These are phyloP conservation scores for Onthophagus sagittarius DNA, from an alignment of 2,888 invertebrate species.

Conservation along the genomic window DNA sequence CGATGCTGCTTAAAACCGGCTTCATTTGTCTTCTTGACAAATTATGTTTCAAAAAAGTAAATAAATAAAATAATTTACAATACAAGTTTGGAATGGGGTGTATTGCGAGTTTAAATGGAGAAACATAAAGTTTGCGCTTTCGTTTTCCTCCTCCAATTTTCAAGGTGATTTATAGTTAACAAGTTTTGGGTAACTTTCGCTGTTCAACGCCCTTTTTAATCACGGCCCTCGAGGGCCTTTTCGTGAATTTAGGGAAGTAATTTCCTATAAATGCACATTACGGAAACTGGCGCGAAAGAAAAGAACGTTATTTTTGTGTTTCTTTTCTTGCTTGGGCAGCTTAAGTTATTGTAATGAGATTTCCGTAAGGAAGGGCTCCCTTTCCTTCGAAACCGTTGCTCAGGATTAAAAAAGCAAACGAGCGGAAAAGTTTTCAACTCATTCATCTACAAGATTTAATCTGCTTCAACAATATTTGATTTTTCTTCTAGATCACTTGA, in stretches of 20 bases:
- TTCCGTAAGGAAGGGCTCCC: neutral
- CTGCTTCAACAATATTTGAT: too few species aligned
- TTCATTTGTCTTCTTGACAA: constrained; percentile 11
- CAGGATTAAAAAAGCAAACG: neutral
- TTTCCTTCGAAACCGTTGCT: neutral
- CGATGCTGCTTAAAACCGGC: neutral
- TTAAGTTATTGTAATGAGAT: constrained; percentile 10
- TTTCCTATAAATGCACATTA: constrained; percentile 12
- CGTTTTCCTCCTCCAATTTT: constrained; percentile 1
- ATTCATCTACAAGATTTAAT: too few species aligned
- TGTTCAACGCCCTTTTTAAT: constrained; percentile 6
- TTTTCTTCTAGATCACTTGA: too few species aligned
- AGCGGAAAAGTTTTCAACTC: neutral
- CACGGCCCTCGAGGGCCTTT: constrained; percentile 1
- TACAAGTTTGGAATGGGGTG: neutral
- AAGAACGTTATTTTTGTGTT: constrained; percentile 10
- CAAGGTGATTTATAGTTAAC: constrained; percentile 8
- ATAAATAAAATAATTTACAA: too few species aligned
- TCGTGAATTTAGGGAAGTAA: constrained; percentile 1
- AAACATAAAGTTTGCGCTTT: neutral
- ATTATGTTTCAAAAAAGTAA: neutral
- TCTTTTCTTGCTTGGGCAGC: neutral
- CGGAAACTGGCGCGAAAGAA: neutral
- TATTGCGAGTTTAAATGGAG: neutral
- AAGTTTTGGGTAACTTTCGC: constrained; percentile 5